Base-by-base conservation (phyloP, 2,797 vertebrate species). In the Glossophaga mutica region DNA sequence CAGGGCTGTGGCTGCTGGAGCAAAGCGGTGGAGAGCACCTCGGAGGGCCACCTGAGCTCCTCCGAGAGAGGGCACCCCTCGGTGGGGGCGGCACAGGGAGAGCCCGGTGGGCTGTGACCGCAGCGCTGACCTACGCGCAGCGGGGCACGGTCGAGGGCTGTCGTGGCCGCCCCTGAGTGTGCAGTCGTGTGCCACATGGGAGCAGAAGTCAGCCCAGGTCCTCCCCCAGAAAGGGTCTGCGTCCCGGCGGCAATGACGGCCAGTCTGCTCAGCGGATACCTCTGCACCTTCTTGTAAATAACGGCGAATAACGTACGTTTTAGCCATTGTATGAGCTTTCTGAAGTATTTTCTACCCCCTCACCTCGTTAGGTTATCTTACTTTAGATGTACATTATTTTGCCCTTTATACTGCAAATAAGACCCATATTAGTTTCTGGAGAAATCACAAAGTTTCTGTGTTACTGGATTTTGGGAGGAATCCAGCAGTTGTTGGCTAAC, bases 41-140 rank as follows among this genome's bases (percentile, higher is more conserved):
- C 22, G 29, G 44, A 26, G 9, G 48, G 50, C 22, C 9, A 22
- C 52, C 52, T 26, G 55, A 57, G 22, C 55, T 24, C 22, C 55
- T 24, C 22, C 22, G 21, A 24, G 22, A 3, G 22, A 57, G 11
- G 55, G 16, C 24, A 68, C 14, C 4, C 11, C n/a, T n/a, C 14
- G 44, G 7, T 1, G 0, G 57, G 11, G 55, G 55, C 55, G 16
- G 26, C 8, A 4, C 29, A 76, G 29, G 11, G 50, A 95, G 11
- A 71, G 52, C 6, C 15, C 5, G n/a, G 1, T 42, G 70, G 18
- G 6, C 4, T 5, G 12, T 2, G 12, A 2, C 12, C 55, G 7
- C 8, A 67, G 55, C 46, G 55, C 29, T 16, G 50, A 85, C 1
- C 8, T 21, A 18, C 21, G 39, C 37, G 76, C 70, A 42, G 22